phyloP scores from a whole-genome alignment of 2,113 vertebrate species.

The Dicentrarchus labrax region DNA sequence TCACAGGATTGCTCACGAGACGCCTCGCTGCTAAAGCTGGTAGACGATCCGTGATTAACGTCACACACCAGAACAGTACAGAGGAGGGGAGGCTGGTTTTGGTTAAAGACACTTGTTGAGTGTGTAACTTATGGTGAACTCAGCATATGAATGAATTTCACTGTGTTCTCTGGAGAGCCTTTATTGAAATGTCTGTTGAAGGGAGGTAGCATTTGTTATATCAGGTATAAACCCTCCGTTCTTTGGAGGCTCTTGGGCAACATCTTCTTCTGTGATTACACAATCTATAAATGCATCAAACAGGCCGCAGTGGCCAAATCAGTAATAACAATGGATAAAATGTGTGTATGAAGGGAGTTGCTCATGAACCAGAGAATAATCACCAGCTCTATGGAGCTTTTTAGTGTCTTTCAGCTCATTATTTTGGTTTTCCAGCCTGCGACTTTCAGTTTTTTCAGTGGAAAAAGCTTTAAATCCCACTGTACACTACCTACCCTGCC shows the following conservation, averaged over 20 bases:
- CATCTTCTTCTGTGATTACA: background rate
- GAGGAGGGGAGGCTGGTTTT: background rate
- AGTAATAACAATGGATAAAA: background rate
- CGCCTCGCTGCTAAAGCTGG: constrained; percentile 46
- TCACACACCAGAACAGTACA: constrained; percentile 34
- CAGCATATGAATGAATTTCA: background rate
- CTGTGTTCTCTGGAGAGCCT: background rate
- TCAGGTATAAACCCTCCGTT: background rate
- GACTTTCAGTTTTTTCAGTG: background rate
- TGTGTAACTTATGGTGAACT: background rate
- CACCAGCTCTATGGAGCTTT: background rate
- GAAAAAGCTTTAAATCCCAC: background rate
- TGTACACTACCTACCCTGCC: background rate
- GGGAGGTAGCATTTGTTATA: too few species aligned
- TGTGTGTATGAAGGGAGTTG: background rate
- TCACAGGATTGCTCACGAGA: constrained; percentile 70
- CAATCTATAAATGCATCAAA: background rate
- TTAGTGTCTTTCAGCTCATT: background rate
- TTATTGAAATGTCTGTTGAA: background rate
- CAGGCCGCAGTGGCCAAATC: background rate
- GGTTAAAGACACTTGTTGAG: constrained; percentile 29
- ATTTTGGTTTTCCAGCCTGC: background rate
- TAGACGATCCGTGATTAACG: constrained; percentile 36
- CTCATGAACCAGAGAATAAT: background rate
- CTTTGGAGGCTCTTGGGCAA: background rate